These are phyloP conservation scores for Planococcus citri DNA, from an alignment of 1,140 invertebrate genomes.

Conservation along the genomic window DNA sequence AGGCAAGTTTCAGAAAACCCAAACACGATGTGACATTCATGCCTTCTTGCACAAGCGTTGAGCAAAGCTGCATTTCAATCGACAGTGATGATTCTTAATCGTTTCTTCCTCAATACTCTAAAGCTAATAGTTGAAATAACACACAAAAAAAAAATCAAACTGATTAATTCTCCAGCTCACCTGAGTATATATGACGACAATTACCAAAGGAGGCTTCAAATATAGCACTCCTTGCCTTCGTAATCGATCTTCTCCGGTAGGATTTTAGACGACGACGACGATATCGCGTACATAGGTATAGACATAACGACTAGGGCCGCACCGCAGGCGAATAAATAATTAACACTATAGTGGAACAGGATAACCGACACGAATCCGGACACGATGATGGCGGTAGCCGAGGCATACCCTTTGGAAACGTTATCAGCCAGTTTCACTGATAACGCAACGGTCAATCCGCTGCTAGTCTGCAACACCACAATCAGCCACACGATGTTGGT, in stretches of 20 bases:
- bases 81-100: too few species aligned
- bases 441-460: not conserved
- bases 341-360: not conserved
- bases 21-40: too few species aligned
- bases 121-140: too few species aligned
- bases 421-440: not conserved
- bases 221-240: slow-evolving; percentile 8
- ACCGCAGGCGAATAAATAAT: not conserved
- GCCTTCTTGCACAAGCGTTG: too few species aligned
- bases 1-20: too few species aligned
- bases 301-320: not conserved
- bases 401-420: slow-evolving; percentile 3
- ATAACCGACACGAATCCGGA: not conserved
- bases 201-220: not conserved
- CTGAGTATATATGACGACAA: too few species aligned
- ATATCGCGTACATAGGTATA: not conserved
- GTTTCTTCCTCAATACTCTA: too few species aligned
- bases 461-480: not conserved
- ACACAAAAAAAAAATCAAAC: too few species aligned
- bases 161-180: too few species aligned
- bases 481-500: not conserved
- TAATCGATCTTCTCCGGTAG: not conserved
- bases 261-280: not conserved
- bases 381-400: not conserved
- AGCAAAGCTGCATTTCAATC: too few species aligned